Conservation (phyloP, 2,888 invertebrate genomes). For the Mythimna impura region DNA sequence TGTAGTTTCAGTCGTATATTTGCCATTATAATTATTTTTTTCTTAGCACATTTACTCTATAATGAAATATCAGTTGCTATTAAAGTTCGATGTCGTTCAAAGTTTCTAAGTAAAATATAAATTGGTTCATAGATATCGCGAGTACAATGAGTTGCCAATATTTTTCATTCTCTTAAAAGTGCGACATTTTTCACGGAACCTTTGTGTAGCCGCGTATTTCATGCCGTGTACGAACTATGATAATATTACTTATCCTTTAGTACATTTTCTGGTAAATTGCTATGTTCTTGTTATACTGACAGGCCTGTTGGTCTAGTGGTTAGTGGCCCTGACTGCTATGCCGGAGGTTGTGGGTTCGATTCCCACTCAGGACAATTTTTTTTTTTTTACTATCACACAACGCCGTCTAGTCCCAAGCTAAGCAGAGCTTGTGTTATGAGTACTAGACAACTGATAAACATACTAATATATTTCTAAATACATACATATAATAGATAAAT, state of each 20-base stretch:
- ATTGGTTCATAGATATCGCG: slow-evolving; percentile 25
- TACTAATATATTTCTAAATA: no score
- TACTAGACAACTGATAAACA: no score
- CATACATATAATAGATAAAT: no score
- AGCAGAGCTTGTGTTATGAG: no score
- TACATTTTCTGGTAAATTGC: slow-evolving; percentile 2
- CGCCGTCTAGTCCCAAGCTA: no score
- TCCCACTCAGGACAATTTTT: no score
- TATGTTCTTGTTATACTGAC: not conserved
- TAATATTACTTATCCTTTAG: slow-evolving; percentile 17
- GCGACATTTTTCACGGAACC: slow-evolving; percentile 47
- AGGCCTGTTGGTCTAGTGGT: not conserved
- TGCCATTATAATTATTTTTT: not conserved
- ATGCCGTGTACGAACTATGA: slow-evolving; percentile 11
- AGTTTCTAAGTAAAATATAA: slow-evolving; percentile 42
- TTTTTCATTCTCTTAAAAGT: slow-evolving; percentile 42
- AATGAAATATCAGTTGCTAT: slow-evolving; percentile 2
- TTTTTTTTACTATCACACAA: no score
- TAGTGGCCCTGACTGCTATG: no score
- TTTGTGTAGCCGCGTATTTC: slow-evolving; percentile 38
- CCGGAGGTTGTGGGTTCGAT: no score
- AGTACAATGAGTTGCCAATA: slow-evolving; percentile 54
- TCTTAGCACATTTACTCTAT: not conserved
- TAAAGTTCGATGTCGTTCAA: slow-evolving; percentile 14
- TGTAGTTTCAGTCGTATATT: no score